Evolutionary conservation across 2,797 vertebrate genomes (phyloP).

Genomic region (Eurystomus glaucurus): DNA sequence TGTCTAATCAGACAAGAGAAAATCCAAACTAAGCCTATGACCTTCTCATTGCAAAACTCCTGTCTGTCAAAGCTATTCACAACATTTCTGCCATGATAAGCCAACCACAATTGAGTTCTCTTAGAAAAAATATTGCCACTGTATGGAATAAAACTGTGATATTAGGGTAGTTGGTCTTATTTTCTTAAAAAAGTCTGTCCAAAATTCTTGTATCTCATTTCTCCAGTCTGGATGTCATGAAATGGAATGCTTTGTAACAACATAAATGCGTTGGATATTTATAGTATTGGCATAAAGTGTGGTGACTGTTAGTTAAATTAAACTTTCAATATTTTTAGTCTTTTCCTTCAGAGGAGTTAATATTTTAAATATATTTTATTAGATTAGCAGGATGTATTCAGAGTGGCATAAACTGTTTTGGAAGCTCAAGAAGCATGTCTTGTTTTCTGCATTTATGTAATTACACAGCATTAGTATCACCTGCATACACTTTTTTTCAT

Average conservation of each 20-base stretch:
- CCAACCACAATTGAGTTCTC: background rate
- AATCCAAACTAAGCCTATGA: background rate
- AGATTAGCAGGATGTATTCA: background rate
- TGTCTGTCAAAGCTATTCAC: background rate
- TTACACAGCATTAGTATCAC: background rate
- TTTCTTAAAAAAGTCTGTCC: background rate
- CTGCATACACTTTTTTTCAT: background rate
- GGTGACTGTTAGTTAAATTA: background rate
- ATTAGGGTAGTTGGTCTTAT: background rate
- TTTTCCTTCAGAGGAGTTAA: background rate
- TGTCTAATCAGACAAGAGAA: conserved; percentile 36
- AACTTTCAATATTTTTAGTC: background rate
- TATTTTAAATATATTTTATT: background rate
- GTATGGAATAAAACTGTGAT: background rate
- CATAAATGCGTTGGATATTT: background rate
- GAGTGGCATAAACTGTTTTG: background rate
- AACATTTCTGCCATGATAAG: background rate
- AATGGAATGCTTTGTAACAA: background rate
- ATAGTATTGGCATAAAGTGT: background rate
- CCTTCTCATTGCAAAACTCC: background rate
- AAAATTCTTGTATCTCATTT: background rate
- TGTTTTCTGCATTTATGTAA: background rate
- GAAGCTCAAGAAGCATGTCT: background rate
- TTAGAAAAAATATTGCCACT: background rate
- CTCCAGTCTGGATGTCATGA: background rate